Base-by-base conservation (phyloP, 2,888 invertebrate species). In the Gryllus longicercus region DNA sequence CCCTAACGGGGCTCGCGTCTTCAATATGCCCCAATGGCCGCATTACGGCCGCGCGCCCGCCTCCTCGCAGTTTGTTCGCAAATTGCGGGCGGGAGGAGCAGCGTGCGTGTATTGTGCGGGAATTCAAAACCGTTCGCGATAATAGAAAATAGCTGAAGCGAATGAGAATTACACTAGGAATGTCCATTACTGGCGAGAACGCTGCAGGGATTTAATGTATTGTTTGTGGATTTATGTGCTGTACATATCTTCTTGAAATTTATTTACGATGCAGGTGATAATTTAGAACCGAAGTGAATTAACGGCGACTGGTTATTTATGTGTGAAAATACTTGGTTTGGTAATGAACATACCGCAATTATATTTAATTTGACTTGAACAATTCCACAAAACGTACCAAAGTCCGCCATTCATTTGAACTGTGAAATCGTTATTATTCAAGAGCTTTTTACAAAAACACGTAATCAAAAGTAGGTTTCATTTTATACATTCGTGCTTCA, bases 231-330 rank as follows among this genome's bases (percentile, higher is more conserved):
- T 63, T 63, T 63, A 63, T 63, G 63, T 63, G 14, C 16, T n/a
- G n/a, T n/a, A n/a, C 63, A 63, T 63, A 63, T 63, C 63, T 63
- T 63, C 63, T 63, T 63, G 63, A 63, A 63, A 63, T n/a, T n/a
- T 63, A n/a, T 63, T 63, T 63, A 63, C n/a, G n/a, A n/a, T n/a
- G 14, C n/a, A 18, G 14, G 63, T 63, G 63, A 63, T 63, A 38
- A 38, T 63, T 63, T 63, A 63, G n/a, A 63, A 63, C 63, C 63
- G 63, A 63, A 18, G n/a, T 18, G n/a, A 63, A 63, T 38, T 38
- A 38, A 8, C 38, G 38, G 38, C 38, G 38, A 38, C 38, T 38
- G 38, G 38, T 38, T 38, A 38, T 38, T 38, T 38, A 38, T 38
- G 38, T 38, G 38, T 38, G 38, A 38, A 38, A 38, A 38, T 38